Percentiles rank a stretch among this genome's conserved stretches.
These are phyloP conservation scores for Dreissena polymorpha DNA, from an alignment of 1,140 invertebrate genomes.

Conservation along the genomic window DNA sequence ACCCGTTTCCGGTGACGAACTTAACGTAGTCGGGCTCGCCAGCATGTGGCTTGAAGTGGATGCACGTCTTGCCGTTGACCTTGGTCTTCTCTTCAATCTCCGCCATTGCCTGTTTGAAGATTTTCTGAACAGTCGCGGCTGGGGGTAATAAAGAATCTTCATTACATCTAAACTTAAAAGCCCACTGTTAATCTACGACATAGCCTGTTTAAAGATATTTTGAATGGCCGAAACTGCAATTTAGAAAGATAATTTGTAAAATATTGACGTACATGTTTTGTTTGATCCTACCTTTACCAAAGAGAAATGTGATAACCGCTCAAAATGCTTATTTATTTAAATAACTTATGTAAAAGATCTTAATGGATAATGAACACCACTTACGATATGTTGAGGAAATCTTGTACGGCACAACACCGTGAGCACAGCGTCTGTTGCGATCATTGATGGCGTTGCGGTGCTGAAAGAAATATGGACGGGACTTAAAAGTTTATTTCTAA, in stretches of 20 bases:
- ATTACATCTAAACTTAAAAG: too few species aligned
- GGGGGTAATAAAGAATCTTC: background rate
- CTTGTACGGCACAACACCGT: conserved; percentile 58
- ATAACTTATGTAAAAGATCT: background rate
- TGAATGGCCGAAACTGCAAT: background rate
- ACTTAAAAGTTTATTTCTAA: background rate
- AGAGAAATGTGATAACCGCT: too few species aligned
- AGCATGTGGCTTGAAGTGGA: conserved; percentile 58
- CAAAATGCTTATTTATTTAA: background rate
- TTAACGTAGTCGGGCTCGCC: conserved; percentile 51
- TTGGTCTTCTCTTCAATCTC: conserved; percentile 63
- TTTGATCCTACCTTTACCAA: too few species aligned
- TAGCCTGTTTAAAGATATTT: background rate
- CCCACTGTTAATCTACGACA: background rate
- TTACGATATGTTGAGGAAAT: conserved; percentile 56
- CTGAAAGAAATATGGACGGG: conserved; percentile 28
- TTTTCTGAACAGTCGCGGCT: conserved; percentile 43
- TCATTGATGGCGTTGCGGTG: conserved; percentile 60
- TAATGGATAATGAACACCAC: background rate
- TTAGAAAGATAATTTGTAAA: background rate
- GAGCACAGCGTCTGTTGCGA: conserved; percentile 50
- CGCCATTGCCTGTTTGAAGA: conserved; percentile 63
- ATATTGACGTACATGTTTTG: background rate
- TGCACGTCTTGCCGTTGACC: conserved; percentile 66
- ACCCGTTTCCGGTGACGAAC: conserved; percentile 60